Evolutionary conservation across 2,113 vertebrate species (phyloP).

Genomic region (Gnathonemus echidnorhynchus): DNA sequence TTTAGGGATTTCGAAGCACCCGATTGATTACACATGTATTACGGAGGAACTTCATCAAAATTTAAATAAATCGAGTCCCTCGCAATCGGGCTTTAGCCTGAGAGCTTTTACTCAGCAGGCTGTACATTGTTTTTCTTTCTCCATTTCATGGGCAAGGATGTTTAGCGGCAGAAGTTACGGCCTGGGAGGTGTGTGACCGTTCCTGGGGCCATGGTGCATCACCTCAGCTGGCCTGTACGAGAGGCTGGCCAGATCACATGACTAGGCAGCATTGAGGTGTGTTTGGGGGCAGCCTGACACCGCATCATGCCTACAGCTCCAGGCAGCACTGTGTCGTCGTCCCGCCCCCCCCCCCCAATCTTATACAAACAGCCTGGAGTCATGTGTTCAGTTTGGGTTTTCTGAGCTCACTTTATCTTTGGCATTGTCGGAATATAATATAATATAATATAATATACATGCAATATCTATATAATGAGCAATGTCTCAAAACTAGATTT

Average conservation of each 20-base stretch:
- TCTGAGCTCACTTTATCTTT: neutral
- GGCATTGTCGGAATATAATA: neutral
- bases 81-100: neutral
- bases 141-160: neutral
- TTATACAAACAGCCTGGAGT: neutral
- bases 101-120: neutral
- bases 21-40: neutral
- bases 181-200: neutral
- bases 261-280: neutral
- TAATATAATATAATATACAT: neutral
- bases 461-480: neutral
- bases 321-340: neutral
- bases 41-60: neutral
- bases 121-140: neutral
- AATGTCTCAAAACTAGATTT: slow-evolving; percentile 35
- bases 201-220: neutral
- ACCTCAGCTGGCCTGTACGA: neutral
- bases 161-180: neutral
- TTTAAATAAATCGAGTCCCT: neutral
- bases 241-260: neutral
- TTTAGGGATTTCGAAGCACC: neutral
- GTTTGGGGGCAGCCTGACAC: neutral
- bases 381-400: neutral
- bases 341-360: neutral
- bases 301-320: too few relatives aligned